Evolutionary conservation across 2,888 invertebrate species (phyloP).

Genomic region (Psylliodes chrysocephalus): DNA sequence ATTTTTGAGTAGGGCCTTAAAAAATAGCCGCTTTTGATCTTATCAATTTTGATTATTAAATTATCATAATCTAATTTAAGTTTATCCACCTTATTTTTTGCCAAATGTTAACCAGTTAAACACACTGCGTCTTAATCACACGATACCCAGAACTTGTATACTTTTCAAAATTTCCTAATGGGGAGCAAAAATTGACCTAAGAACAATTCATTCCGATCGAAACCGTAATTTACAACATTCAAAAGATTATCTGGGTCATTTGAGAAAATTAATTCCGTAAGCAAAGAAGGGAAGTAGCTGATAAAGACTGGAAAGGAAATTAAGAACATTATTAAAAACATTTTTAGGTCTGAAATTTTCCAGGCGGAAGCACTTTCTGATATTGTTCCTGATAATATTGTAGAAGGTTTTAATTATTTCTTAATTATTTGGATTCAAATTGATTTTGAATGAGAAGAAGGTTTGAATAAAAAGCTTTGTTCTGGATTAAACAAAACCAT

Average conservation of each 20-base stretch:
- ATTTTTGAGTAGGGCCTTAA: too few relatives aligned
- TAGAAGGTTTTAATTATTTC: slow-evolving; percentile 1
- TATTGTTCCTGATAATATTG: neutral
- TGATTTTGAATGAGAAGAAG: too few relatives aligned
- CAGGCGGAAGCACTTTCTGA: neutral
- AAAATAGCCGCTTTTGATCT: too few relatives aligned
- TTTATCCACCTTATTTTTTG: too few relatives aligned
- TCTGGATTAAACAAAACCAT: too few relatives aligned
- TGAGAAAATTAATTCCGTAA: slow-evolving; percentile 6
- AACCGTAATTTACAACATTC: slow-evolving; percentile 6
- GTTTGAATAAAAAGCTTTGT: too few relatives aligned
- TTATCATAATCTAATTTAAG: too few relatives aligned
- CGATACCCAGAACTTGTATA: too few relatives aligned
- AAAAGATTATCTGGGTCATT: slow-evolving; percentile 9
- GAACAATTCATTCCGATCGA: slow-evolving; percentile 3
- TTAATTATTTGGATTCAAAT: too few relatives aligned
- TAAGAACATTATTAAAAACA: slow-evolving; percentile 8
- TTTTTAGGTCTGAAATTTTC: neutral
- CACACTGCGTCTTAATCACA: too few relatives aligned
- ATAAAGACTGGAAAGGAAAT: slow-evolving; percentile 1
- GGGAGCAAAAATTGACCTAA: neutral
- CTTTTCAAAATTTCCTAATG: neutral
- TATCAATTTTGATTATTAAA: too few relatives aligned
- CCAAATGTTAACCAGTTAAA: too few relatives aligned
- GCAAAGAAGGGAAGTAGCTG: slow-evolving; percentile 1